A percentile compares a stretch with the other conserved stretches of the same genome.
These are phyloP conservation scores for Machimus rusticus DNA, from an alignment of 2,888 invertebrate species.

Conservation along the genomic window DNA sequence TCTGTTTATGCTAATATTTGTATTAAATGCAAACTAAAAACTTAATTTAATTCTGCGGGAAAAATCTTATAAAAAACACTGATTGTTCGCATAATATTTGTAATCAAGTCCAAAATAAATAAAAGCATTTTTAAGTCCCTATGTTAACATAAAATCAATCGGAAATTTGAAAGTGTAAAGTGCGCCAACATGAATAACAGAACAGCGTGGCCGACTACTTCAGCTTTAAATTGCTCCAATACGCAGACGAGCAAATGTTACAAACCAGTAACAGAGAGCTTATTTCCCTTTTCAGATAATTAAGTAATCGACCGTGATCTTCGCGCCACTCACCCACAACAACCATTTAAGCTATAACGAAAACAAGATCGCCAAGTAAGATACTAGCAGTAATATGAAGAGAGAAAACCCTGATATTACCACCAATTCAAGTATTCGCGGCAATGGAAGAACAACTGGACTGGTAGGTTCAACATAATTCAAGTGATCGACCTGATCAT, in stretches of 20 bases:
- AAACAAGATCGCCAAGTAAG: slow-evolving; percentile 11
- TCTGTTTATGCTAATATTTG: no score
- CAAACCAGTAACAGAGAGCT: neutral
- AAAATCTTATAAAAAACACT: no score
- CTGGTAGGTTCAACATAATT: slow-evolving; percentile 42
- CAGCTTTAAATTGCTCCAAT: neutral
- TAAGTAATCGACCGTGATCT: slow-evolving; percentile 11
- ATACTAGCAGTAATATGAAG: neutral
- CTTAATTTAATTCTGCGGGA: neutral
- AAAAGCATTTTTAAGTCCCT: neutral
- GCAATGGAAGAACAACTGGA: slow-evolving; percentile 33
- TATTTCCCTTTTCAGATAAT: neutral
- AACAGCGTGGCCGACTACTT: no score
- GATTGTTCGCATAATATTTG: neutral
- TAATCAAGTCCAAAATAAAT: neutral
- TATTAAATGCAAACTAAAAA: neutral
- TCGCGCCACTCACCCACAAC: slow-evolving; percentile 10
- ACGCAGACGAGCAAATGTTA: neutral
- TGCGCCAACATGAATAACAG: no score
- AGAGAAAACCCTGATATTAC: slow-evolving; percentile 18
- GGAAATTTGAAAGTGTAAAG: no score
- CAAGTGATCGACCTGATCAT: slow-evolving; percentile 42
- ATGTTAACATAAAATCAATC: neutral
- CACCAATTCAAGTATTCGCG: slow-evolving; percentile 22
- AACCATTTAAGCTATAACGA: neutral